phyloP scores from a whole-genome alignment of 2,113 vertebrate species.

The Xenopus borealis region DNA sequence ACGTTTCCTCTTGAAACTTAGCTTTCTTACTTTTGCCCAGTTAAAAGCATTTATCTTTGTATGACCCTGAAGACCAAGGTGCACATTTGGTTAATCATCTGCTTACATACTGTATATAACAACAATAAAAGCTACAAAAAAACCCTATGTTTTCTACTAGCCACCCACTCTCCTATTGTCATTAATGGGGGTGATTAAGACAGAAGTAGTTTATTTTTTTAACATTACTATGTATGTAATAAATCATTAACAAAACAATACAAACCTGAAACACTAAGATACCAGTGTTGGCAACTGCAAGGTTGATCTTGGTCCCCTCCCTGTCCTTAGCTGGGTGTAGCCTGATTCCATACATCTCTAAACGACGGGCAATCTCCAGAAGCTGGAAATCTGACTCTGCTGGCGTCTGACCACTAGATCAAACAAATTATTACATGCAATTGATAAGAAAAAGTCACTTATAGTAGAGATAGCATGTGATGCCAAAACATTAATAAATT shows the following conservation, averaged over 20 bases:
- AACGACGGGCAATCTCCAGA: conserved; percentile 85
- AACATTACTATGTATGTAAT: no score
- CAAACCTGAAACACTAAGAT: conserved; percentile 95
- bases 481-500: no score
- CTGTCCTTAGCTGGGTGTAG: conserved; percentile 93
- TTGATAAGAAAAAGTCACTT: not conserved
- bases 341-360: conserved; percentile 94
- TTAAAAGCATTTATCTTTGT: conserved; percentile 97
- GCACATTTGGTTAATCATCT: no score
- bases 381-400: conserved; percentile 94
- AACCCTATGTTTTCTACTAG: no score
- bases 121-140: no score
- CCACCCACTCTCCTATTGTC: no score
- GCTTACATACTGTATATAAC: no score
- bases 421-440: conserved; percentile 10
- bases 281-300: conserved; percentile 89
- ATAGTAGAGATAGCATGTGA: not conserved
- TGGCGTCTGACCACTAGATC: conserved; percentile 85
- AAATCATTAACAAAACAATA: not conserved
- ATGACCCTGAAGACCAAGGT: conserved; percentile 71
- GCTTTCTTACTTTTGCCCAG: conserved; percentile 95
- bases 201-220: no score
- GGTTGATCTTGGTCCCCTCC: conserved; percentile 87
- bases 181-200: no score
- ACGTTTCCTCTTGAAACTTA: conserved; percentile 97